Conservation (phyloP, 2,113 vertebrate genomes). For the Tragelaphus scriptus region DNA sequence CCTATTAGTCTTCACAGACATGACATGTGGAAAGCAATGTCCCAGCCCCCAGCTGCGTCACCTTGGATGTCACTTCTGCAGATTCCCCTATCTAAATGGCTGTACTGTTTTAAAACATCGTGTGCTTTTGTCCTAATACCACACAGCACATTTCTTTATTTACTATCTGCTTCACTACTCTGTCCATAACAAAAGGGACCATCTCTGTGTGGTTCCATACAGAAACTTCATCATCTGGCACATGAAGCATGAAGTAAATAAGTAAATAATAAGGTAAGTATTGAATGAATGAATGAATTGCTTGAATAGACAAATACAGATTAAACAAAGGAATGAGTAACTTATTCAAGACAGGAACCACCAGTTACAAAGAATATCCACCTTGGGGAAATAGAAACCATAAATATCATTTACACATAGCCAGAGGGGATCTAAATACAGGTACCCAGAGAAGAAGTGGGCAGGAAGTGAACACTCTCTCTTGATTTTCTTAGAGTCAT, state of each 20-base stretch:
- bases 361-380: background rate
- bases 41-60: background rate
- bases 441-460: background rate
- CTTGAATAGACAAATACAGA: background rate
- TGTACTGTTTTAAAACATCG: background rate
- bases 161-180: background rate
- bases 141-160: background rate
- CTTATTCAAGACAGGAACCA: background rate
- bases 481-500: constrained; percentile 11
- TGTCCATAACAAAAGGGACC: background rate
- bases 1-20: background rate
- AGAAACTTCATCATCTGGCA: background rate
- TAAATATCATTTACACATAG: background rate
- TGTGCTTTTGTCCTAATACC: background rate
- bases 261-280: background rate
- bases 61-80: background rate
- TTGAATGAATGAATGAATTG: background rate
- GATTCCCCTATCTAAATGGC: background rate
- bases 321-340: background rate
- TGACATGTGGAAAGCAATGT: background rate
- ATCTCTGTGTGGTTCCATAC: background rate
- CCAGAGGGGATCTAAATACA: background rate
- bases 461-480: background rate
- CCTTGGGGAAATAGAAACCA: background rate
- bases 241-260: background rate